phyloP scores from a whole-genome alignment of 2,113 vertebrate species.

The Pangasianodon gigas region DNA sequence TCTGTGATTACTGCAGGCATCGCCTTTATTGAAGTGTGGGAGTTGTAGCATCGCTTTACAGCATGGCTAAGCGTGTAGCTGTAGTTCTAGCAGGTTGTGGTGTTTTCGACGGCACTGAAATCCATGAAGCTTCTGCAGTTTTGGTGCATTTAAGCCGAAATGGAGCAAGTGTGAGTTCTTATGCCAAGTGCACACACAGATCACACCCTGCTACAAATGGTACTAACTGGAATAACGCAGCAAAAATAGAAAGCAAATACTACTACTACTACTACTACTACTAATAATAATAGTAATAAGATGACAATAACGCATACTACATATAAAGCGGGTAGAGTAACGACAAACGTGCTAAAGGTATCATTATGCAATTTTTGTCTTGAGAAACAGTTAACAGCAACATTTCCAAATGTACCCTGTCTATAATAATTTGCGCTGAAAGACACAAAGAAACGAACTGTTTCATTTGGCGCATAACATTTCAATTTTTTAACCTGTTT shows the following conservation, averaged over 20 bases:
- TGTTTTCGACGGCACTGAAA: constrained; percentile 76
- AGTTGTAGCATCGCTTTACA: not conserved
- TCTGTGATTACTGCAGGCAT: not conserved
- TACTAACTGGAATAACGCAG: too few species aligned
- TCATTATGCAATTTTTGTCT: not conserved
- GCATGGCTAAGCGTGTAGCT: constrained; percentile 73
- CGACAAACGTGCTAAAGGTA: not conserved
- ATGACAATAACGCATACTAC: not conserved
- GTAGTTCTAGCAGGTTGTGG: constrained; percentile 78
- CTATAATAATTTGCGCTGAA: not conserved
- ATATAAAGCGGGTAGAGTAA: not conserved
- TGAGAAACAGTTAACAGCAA: not conserved
- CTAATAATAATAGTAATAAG: too few species aligned
- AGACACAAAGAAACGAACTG: not conserved
- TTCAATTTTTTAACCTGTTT: not conserved
- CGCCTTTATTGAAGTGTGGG: not conserved
- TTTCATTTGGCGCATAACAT: not conserved
- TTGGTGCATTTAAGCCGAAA: constrained; percentile 77
- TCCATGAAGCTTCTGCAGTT: constrained; percentile 73
- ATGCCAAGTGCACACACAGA: not conserved
- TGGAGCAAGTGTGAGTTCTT: constrained; percentile 68
- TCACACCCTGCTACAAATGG: not conserved
- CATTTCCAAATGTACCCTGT: not conserved
- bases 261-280: not conserved
- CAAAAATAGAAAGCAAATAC: not conserved